Evolutionary conservation across 2,797 vertebrate species (phyloP), one percentile per base, ranked within the genome.

Genomic region (Scomberomorus guttatus): DNA sequence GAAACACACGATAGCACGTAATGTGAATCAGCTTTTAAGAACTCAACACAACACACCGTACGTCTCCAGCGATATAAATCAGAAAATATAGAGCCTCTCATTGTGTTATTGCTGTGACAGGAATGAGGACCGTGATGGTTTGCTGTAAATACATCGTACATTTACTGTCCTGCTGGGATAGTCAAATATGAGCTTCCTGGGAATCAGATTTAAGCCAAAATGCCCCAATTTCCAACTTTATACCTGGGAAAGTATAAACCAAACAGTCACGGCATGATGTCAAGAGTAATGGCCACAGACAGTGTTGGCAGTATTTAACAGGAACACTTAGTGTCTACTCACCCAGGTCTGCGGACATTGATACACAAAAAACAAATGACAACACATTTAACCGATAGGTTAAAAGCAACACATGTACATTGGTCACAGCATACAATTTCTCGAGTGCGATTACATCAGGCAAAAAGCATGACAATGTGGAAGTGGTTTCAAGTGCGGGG

Each of bases 311-410:
- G 34, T 37, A 46, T 72, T 17, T 73, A 81, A 63, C 54, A 68
- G 51, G 54, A 71, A 82, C 57, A 65, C 29, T 71, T 44, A 82
- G 55, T 72, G 71, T 61, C 37, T 92, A 94, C 94, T 95, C 78
- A 95, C 94, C 92, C 92, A 59, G 92, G 87, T 86, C 94, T 95
- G 93, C 79, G 83, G 84, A 92, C 71, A 77, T 50, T 68, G 42
- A 85, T 37, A 79, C 48, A 85, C 1, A 81, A 60, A 60, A 88
- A 84, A 89, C 24, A 83, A 83, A 89, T 5, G 50, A 88, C 44
- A 89, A 81, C 27, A 88, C 24, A 87, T 75, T 80, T 78, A 79
- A 62, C 51, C 25, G 82, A 56, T 64, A 54, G 5, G 70, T 86
- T 85, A 79, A 72, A 79, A 89, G 63, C 22, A 17, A 72, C 34